Evolutionary conservation across 2,888 invertebrate species (phyloP).

Genomic region (Eupsilia transversa): DNA sequence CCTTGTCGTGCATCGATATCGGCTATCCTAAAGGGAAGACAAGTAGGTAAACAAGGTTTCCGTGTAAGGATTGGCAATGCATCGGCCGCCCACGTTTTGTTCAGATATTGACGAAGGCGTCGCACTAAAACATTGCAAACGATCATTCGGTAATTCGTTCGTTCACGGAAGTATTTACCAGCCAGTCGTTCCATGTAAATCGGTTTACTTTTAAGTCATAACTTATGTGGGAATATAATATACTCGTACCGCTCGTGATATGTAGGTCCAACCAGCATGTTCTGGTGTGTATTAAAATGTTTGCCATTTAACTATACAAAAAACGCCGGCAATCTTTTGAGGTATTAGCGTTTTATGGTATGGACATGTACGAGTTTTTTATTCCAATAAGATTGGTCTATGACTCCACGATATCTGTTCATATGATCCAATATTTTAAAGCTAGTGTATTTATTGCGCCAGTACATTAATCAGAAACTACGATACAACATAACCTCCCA

Average conservation of each 20-base stretch:
- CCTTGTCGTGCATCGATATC: constrained; percentile 82
- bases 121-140: constrained; percentile 84
- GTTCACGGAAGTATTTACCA: constrained; percentile 86
- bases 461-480: constrained; percentile 13
- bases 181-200: constrained; percentile 75
- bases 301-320: constrained; percentile 45
- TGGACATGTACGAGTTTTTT: constrained; percentile 58
- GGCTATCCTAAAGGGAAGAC: constrained; percentile 85
- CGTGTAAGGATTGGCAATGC: constrained; percentile 86
- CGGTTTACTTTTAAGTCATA: constrained; percentile 72
- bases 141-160: constrained; percentile 84
- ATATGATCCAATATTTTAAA: constrained; percentile 22
- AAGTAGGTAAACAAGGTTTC: constrained; percentile 87
- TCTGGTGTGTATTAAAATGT: constrained; percentile 20
- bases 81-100: constrained; percentile 87
- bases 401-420: constrained; percentile 13
- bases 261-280: constrained; percentile 17
- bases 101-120: constrained; percentile 84
- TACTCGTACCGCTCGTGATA: constrained; percentile 29
- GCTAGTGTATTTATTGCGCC: neutral
- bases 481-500: constrained; percentile 16
- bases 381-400: constrained; percentile 15
- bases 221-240: constrained; percentile 68
- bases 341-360: constrained; percentile 55
- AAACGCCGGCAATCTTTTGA: constrained; percentile 49